Base-by-base conservation (phyloP, 1,140 invertebrate genomes). In the Caenorhabditis latens region DNA sequence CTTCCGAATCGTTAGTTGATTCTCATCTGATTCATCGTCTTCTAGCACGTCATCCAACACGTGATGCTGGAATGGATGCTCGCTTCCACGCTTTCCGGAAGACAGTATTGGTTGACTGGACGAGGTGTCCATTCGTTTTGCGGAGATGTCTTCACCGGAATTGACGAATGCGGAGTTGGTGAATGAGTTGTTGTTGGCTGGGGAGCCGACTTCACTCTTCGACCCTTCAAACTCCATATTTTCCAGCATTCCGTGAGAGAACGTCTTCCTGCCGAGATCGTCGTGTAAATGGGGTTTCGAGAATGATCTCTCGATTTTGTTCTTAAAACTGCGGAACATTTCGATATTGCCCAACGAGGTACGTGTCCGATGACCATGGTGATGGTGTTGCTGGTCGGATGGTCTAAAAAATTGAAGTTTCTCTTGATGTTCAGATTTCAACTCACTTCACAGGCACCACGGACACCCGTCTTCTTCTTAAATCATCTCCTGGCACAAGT, bases 241-340 rank as follows among this genome's bases (percentile, higher is more conserved):
- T 55, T 86, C 86, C 13, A 86, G 46, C 46, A 79, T 83, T 61
- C 86, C 86, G 65, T 86, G 86, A 13, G 86, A 86, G 21, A 86
- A 57, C 19, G 86, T 86, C 57, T 84, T 86, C 6, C 86, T 40
- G n/a, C 65, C 65, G 19, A 79, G 43, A 32, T 83, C 75, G 55
- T 86, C 86, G 58, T 75, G 61, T 42, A 86, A 19, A 42, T 83
- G 50, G 57, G 55, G 55, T 63, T 71, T 71, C 48, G 84, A 86
- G 79, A 86, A 86, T 71, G 86, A 86, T 65, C 86, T 86, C 57
- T 86, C 86, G 40, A 86, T 57, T 84, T 86, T 86, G 43, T 86
- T 83, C 61, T 86, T 86, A 57, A 86, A 86, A 43, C 58, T 83
- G 53, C 61, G 11, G 79, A 86, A 86, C 86, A 86, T 86, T 65